Evolutionary conservation across 2,113 vertebrate species (phyloP).

Genomic region (Canis aureus): DNA sequence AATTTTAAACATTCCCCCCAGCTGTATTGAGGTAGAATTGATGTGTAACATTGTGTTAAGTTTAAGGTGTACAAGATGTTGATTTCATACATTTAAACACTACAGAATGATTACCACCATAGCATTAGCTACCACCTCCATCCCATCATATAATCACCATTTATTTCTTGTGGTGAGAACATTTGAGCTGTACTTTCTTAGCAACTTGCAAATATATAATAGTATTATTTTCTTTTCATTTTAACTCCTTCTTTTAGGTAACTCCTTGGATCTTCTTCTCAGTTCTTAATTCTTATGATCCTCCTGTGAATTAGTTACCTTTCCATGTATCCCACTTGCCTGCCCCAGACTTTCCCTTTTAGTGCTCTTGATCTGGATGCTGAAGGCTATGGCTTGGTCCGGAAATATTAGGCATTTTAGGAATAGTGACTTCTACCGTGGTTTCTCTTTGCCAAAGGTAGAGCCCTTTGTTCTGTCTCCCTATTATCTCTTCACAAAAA

Average conservation of each 20-base stretch:
- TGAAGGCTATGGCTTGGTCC: neutral
- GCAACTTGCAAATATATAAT: neutral
- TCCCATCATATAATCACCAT: neutral
- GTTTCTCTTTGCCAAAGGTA: neutral
- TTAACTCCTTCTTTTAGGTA: neutral
- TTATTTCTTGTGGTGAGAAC: neutral
- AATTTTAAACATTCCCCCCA: neutral
- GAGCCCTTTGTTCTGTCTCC: neutral
- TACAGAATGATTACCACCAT: neutral
- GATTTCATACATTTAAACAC: neutral
- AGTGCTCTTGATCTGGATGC: neutral
- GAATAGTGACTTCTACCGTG: neutral
- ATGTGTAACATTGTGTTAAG: neutral
- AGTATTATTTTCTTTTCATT: neutral
- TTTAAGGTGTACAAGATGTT: neutral
- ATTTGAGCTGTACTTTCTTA: neutral
- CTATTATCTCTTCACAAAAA: neutral
- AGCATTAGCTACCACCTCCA: neutral
- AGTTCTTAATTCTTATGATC: neutral
- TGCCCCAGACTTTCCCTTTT: neutral
- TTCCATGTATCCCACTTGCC: accelerated
- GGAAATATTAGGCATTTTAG: neutral
- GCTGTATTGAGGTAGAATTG: neutral
- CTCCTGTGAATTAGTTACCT: neutral
- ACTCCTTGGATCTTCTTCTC: neutral